phyloP scores from a whole-genome alignment of 2,113 vertebrate species.

The Hemiscyllium ocellatum region DNA sequence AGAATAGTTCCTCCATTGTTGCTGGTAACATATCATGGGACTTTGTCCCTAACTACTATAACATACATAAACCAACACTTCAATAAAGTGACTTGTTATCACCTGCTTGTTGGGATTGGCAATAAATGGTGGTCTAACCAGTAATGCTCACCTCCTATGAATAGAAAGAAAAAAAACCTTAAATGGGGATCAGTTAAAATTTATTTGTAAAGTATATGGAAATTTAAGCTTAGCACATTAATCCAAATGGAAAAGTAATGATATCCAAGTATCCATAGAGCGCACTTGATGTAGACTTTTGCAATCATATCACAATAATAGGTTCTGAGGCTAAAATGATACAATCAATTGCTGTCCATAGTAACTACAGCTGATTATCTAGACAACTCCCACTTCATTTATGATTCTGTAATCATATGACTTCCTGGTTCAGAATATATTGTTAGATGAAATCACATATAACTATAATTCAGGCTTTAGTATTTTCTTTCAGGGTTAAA shows the following conservation, averaged over 20 bases:
- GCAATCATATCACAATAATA: slow-evolving; percentile 20
- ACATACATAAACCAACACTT: too few species aligned
- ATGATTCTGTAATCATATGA: not conserved
- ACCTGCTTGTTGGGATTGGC: too few species aligned
- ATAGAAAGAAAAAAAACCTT: too few species aligned
- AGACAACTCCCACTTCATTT: not conserved
- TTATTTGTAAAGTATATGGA: not conserved
- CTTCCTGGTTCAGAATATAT: not conserved
- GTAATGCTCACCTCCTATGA: too few species aligned
- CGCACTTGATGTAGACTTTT: not conserved
- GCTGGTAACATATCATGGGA: too few species aligned
- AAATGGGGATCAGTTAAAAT: not conserved
- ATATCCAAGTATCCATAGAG: not conserved
- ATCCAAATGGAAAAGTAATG: not conserved
- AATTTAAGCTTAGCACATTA: not conserved
- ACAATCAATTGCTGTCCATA: not conserved
- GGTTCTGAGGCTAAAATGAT: not conserved
- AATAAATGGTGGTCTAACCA: too few species aligned
- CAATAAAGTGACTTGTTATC: too few species aligned
- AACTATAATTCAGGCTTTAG: not conserved
- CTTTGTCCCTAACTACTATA: too few species aligned
- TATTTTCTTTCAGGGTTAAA: not conserved
- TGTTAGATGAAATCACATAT: not conserved
- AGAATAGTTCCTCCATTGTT: too few species aligned
- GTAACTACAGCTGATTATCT: not conserved